A percentile compares a stretch with the other conserved stretches of the same genome.
Conservation (phyloP, 2,888 invertebrate genomes). For the Dasypolia templi region DNA sequence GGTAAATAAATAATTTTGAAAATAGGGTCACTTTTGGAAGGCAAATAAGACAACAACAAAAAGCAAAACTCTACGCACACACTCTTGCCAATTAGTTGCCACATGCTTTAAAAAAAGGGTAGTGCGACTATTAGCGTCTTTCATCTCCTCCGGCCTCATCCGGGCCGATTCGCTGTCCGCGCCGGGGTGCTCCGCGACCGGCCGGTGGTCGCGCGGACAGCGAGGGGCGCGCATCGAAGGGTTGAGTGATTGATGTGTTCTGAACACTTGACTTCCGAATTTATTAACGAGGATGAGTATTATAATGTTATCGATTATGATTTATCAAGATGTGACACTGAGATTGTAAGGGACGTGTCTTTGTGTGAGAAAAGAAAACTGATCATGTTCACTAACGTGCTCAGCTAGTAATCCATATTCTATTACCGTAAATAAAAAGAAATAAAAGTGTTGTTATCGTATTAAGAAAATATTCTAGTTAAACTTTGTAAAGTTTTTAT, state of each 20-base stretch:
- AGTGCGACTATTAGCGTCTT: slow-evolving; percentile 1
- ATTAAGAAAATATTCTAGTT: not conserved
- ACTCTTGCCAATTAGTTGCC: not conserved
- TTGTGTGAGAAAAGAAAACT: not conserved
- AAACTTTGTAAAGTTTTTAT: not conserved
- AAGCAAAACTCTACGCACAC: too few relatives aligned
- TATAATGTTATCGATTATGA: slow-evolving; percentile 32
- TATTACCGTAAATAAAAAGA: not conserved
- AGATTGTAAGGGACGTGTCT: not conserved
- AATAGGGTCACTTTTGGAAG: too few relatives aligned
- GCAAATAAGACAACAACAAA: too few relatives aligned
- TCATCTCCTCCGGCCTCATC: not conserved
- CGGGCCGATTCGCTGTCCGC: too few relatives aligned
- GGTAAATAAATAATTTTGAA: too few relatives aligned
- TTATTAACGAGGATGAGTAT: slow-evolving; percentile 53
- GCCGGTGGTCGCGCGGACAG: slow-evolving; percentile 14
- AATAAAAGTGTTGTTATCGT: not conserved
- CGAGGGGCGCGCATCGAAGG: slow-evolving; percentile 47
- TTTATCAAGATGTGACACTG: slow-evolving; percentile 16
- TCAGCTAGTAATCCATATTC: not conserved
- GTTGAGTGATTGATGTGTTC: slow-evolving; percentile 63
- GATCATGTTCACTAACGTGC: not conserved
- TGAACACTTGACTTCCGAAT: slow-evolving; percentile 62
- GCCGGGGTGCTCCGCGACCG: not conserved
- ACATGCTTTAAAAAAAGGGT: slow-evolving; percentile 3